Base-by-base conservation (phyloP, 2,797 vertebrate species). In the Lates japonicus region DNA sequence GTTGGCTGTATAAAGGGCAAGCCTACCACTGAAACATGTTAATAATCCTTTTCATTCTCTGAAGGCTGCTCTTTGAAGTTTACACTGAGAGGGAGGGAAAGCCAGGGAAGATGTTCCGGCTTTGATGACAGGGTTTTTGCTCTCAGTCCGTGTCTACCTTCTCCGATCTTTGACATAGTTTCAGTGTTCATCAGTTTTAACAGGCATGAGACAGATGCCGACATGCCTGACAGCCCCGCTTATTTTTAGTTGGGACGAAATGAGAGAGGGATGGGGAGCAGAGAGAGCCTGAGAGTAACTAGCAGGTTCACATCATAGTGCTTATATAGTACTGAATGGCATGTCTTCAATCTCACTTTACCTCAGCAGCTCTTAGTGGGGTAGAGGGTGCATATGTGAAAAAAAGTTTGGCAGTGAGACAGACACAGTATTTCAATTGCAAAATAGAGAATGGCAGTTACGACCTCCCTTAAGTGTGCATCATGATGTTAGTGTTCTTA, bases 221-320 rank as follows among this genome's bases (percentile, higher is more conserved):
- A 67, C 76, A 69, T 76, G 77, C 60, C 81, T 48, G 67, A 74
- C 75, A 35, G 49, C 51, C 57, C 35, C 14, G 31, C 73, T 84
- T 91, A 80, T 87, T 88, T 90, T 89, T 90, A 85, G 84, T 66
- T 54, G n/a, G 65, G 9, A 22, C 0, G 29, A 68, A 86, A 84
- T 79, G 51, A 73, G 82, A 80, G 81, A 66, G 60, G 66, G 60
- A 75, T 55, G 12, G 11, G 54, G 51, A 72, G 69, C 78, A 76
- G 48, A 33, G 33, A 65, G 31, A 51, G 46, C 57, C 20, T 29
- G 44, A 54, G 42, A 64, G 39, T 52, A 39, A 68, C 46, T 22
- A 71, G 62, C 31, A 67, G 25, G 46, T 66, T 29, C 17, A 41
- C 49, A 42, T 42, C 31, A 59, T n/a, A 42, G 59, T 64, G 46